phyloP scores from a whole-genome alignment of 23 tunicate species.

The Diplosoma virens region DNA sequence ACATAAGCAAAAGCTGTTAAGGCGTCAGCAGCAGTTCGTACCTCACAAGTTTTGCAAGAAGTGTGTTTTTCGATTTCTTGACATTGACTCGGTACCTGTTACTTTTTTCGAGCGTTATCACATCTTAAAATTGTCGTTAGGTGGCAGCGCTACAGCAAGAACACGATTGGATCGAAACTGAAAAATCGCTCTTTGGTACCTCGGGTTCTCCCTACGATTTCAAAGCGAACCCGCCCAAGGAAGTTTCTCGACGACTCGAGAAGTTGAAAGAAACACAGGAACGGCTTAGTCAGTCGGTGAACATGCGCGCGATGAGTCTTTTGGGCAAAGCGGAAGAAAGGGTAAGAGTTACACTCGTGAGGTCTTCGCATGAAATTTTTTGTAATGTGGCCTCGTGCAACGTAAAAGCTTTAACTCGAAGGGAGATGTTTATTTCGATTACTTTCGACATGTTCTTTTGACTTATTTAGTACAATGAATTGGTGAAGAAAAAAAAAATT shows the following conservation, averaged over 20 bases:
- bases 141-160: conserved; percentile 44
- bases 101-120: background rate
- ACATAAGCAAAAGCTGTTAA: no score
- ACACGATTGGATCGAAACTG: conserved; percentile 83
- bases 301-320: conserved; percentile 91
- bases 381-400: background rate
- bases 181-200: conserved; percentile 56
- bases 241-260: conserved; percentile 53
- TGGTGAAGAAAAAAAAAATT: conserved; percentile 70
- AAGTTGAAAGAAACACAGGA: conserved; percentile 70
- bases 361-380: no score
- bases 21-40: no score
- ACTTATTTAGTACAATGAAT: conserved; percentile 51
- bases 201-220: conserved; percentile 80
- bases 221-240: conserved; percentile 73
- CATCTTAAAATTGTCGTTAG: conserved; percentile 10
- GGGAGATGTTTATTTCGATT: background rate
- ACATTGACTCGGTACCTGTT: background rate
- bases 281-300: conserved; percentile 66
- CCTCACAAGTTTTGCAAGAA: no score
- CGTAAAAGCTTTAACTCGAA: background rate
- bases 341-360: no score
- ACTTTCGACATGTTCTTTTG: background rate
- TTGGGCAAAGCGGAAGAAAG: conserved; percentile 87
- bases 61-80: background rate